A percentile compares a stretch with the other conserved stretches of the same genome.
Evolutionary conservation across 2,113 vertebrate genomes (phyloP).

Genomic region (Chaenogobius annularis): DNA sequence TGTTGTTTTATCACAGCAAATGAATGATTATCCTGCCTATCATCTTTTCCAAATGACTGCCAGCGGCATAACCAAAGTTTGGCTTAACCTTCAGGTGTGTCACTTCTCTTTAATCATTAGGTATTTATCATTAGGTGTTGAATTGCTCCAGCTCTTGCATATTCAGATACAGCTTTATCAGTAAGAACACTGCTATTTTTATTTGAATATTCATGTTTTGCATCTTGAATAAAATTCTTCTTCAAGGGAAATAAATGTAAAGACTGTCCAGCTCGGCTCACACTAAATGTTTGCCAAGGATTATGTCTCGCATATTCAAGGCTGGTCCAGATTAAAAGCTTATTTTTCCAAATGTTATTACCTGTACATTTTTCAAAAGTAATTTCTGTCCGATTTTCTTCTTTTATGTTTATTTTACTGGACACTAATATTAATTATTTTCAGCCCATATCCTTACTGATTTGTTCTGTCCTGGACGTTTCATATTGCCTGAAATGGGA

Average conservation of each 20-base stretch:
- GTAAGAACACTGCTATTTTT: not conserved
- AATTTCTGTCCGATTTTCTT: not conserved
- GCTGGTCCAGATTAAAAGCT: not conserved
- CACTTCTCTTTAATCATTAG: not conserved
- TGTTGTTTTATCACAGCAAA: not conserved
- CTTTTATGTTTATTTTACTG: too few relatives aligned
- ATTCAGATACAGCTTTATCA: not conserved
- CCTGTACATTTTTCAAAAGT: too few relatives aligned
- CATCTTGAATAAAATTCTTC: not conserved
- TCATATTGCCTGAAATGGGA: too few relatives aligned
- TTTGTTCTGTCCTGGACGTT: too few relatives aligned
- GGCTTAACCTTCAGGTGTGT: not conserved
- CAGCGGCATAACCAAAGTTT: not conserved
- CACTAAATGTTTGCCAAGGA: not conserved
- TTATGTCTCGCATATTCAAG: not conserved
- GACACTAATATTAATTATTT: too few relatives aligned
- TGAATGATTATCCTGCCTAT: not conserved
- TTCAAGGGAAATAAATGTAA: not conserved
- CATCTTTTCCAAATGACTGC: not conserved
- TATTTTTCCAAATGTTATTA: not conserved
- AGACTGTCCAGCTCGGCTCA: not conserved
- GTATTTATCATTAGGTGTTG: not conserved
- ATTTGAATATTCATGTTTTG: slow-evolving; percentile 2
- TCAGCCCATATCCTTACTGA: too few relatives aligned
- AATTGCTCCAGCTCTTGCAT: not conserved